Evolutionary conservation across 2,113 vertebrate species (phyloP).

Genomic region (Gallinago paraguaiae): DNA sequence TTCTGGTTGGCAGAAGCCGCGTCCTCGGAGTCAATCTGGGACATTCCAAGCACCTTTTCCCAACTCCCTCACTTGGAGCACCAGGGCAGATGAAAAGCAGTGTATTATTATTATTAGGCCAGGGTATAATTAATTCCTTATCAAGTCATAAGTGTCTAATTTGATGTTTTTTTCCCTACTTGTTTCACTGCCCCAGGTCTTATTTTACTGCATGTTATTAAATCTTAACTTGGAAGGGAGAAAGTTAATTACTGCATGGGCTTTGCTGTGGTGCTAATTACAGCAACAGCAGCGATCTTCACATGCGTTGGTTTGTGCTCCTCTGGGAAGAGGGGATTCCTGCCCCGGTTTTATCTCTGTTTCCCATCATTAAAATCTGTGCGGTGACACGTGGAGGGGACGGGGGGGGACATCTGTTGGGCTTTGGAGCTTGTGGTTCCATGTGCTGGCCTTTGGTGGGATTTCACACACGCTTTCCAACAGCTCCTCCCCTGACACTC

Average conservation of each 20-base stretch:
- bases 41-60: background rate
- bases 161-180: background rate
- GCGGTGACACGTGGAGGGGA: accelerated
- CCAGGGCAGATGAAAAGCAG: background rate
- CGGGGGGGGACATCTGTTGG: accelerated
- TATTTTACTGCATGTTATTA: slow-evolving; percentile 12
- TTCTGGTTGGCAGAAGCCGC: background rate
- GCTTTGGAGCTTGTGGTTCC: background rate
- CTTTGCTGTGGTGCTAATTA: slow-evolving; percentile 22
- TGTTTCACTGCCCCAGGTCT: background rate
- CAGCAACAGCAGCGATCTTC: background rate
- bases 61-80: background rate
- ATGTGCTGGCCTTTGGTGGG: accelerated
- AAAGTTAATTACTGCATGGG: slow-evolving; percentile 53
- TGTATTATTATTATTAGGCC: background rate
- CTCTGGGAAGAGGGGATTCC: slow-evolving; percentile 1
- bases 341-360: background rate
- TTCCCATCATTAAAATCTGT: background rate
- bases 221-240: slow-evolving; percentile 17
- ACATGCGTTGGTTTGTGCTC: background rate
- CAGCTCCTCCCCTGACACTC: background rate
- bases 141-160: background rate
- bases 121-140: slow-evolving; percentile 9
- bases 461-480: background rate
- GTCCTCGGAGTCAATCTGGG: background rate